These are phyloP conservation scores for Miltochrista miniata DNA, from an alignment of 2,888 invertebrate genomes.

Conservation along the genomic window DNA sequence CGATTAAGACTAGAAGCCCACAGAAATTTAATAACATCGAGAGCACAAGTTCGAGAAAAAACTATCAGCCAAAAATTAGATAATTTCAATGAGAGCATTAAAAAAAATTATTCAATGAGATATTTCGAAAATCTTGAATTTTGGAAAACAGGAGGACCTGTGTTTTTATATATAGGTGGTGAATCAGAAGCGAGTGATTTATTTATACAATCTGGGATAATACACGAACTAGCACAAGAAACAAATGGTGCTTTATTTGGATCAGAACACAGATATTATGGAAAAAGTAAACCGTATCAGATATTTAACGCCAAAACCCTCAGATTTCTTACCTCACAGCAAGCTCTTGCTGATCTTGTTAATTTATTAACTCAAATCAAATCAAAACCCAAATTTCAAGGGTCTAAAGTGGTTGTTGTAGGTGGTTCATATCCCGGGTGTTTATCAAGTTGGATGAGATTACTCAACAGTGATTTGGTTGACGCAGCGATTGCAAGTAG, in stretches of 20 bases:
- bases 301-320: constrained; percentile 52
- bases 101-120: constrained; percentile 63
- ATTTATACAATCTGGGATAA: constrained; percentile 55
- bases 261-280: constrained; percentile 72
- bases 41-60: no score
- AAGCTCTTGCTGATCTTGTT: constrained; percentile 70
- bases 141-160: constrained; percentile 59
- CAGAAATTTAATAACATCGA: no score
- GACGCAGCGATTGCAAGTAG: constrained; percentile 72
- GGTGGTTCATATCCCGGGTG: constrained; percentile 74
- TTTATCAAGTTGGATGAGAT: constrained; percentile 71
- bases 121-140: constrained; percentile 62
- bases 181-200: constrained; percentile 52
- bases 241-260: constrained; percentile 68
- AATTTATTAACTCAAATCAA: constrained; percentile 52
- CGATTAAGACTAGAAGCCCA: not conserved
- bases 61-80: constrained; percentile 60
- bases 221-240: constrained; percentile 66
- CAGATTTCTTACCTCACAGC: constrained; percentile 59
- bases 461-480: constrained; percentile 63
- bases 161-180: constrained; percentile 68
- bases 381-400: constrained; percentile 41
- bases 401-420: constrained; percentile 66
- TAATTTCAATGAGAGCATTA: constrained; percentile 58
- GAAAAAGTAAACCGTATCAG: constrained; percentile 64